Evolutionary conservation across 2,888 invertebrate genomes (phyloP).

Genomic region (Caenorhabditis imperialis): DNA sequence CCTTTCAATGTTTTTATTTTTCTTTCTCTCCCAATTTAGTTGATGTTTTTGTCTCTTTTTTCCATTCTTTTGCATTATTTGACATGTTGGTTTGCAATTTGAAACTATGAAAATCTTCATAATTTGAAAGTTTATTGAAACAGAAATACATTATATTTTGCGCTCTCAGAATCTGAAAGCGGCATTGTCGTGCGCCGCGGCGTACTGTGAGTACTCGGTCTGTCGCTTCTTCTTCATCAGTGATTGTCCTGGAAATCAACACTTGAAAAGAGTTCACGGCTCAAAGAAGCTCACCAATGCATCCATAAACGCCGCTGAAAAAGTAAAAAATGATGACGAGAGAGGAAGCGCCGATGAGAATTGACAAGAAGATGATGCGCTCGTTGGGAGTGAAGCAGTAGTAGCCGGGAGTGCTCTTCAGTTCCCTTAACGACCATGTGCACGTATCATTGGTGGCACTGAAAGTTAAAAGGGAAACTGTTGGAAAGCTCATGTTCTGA

Average conservation of each 20-base stretch:
- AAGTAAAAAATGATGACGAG: conserved; percentile 28
- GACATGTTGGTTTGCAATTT: no score
- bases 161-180: conserved; percentile 46
- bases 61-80: no score
- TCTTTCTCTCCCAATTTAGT: no score
- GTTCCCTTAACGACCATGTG: conserved; percentile 11
- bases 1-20: no score
- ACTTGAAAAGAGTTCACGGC: neutral
- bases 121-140: no score
- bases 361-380: conserved; percentile 32
- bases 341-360: conserved; percentile 37
- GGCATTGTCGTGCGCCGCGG: conserved; percentile 45
- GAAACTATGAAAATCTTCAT: no score
- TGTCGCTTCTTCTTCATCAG: conserved; percentile 51
- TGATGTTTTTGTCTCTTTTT: no score
- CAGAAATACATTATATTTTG: neutral
- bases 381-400: conserved; percentile 46
- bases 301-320: conserved; percentile 52
- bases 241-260: conserved; percentile 35
- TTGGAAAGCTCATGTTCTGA: neutral
- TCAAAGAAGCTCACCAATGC: conserved; percentile 29
- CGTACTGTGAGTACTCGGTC: conserved; percentile 37
- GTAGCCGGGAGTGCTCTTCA: neutral
- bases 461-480: neutral
- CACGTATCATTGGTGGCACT: conserved; percentile 12